These are phyloP conservation scores for Spilogale gracilis DNA, from an alignment of 2,113 vertebrate species.

Conservation along the genomic window DNA sequence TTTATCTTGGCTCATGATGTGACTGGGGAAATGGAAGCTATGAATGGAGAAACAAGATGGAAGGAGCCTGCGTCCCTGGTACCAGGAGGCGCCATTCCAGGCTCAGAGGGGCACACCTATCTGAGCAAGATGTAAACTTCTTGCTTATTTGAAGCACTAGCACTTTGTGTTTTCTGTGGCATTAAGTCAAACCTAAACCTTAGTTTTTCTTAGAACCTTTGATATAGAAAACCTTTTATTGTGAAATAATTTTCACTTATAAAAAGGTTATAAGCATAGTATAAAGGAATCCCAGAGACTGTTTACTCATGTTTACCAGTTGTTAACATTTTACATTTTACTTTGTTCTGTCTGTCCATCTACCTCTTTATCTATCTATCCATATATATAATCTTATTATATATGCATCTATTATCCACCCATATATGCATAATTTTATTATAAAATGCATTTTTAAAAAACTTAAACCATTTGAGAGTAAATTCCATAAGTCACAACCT, in stretches of 20 bases:
- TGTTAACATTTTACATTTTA: background rate
- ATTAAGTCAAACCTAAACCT: background rate
- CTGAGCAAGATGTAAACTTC: background rate
- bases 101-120: too few species aligned
- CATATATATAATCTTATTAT: background rate
- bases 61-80: background rate
- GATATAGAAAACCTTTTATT: background rate
- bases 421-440: background rate
- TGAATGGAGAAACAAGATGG: background rate
- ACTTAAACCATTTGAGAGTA: background rate
- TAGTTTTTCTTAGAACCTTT: background rate
- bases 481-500: background rate
- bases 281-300: background rate
- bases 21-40: background rate
- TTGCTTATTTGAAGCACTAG: background rate
- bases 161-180: background rate
- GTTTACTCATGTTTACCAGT: background rate
- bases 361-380: background rate
- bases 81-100: too few species aligned
- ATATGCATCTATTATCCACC: background rate
- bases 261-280: background rate
- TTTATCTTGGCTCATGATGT: background rate
- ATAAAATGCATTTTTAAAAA: background rate
- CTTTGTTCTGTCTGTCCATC: background rate
- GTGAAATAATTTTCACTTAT: background rate